Evolutionary conservation across 2,888 invertebrate genomes (phyloP).

Genomic region (Crepidodera aurea): DNA sequence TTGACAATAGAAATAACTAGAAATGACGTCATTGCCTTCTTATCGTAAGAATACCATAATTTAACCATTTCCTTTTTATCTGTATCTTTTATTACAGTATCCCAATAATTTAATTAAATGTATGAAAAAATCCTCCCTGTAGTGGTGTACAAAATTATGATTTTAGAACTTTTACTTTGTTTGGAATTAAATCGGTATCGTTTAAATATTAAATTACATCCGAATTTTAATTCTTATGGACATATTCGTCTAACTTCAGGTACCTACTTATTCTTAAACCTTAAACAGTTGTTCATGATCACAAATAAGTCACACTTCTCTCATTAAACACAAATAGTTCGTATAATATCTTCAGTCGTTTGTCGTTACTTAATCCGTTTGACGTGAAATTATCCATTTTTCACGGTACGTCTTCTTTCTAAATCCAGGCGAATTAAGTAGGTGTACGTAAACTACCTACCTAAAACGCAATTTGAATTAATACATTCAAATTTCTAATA

Average conservation of each 20-base stretch:
- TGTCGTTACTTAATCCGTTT: not conserved
- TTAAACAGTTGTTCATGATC: not conserved
- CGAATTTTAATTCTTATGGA: not conserved
- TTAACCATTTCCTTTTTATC: too few species aligned
- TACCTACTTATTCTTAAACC: not conserved
- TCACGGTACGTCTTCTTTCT: not conserved
- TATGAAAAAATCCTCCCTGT: too few species aligned
- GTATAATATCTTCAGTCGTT: not conserved
- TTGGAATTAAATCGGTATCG: too few species aligned
- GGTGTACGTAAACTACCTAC: slow-evolving; percentile 6
- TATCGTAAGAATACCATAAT: too few species aligned
- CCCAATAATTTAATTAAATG: too few species aligned
- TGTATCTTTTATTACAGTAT: too few species aligned
- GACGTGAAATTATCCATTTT: not conserved
- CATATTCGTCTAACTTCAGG: not conserved
- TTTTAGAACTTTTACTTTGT: too few species aligned
- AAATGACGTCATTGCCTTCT: too few species aligned
- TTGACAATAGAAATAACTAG: too few species aligned
- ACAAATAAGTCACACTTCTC: not conserved
- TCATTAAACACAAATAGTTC: too few species aligned
- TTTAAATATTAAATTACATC: too few species aligned
- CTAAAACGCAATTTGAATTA: slow-evolving; percentile 7
- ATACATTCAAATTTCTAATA: slow-evolving; percentile 19
- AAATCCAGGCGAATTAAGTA: not conserved
- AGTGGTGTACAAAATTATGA: too few species aligned